Conservation (phyloP, 2,888 invertebrate species). For the Glyphotaelius pellucidus region DNA sequence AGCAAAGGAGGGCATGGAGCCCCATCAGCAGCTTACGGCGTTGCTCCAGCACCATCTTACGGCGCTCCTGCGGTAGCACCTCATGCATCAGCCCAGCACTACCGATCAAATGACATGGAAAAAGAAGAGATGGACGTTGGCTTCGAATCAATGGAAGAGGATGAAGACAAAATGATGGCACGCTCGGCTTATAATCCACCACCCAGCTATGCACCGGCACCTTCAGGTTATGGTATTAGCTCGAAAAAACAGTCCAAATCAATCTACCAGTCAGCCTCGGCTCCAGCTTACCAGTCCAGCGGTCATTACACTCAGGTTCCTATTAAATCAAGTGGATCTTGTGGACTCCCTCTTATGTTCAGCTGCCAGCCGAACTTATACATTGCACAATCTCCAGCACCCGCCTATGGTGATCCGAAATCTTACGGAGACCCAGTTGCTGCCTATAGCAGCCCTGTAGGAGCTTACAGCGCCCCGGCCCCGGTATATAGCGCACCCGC, state of each 20-base stretch:
- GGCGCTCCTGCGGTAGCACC: not conserved
- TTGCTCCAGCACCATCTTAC: not conserved
- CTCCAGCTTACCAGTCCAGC: not conserved
- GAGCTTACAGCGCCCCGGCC: constrained; percentile 52
- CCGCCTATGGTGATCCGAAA: not conserved
- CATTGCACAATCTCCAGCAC: constrained; percentile 68
- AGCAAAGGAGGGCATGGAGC: constrained; percentile 4
- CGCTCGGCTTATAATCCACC: constrained; percentile 54
- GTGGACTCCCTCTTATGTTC: constrained; percentile 73
- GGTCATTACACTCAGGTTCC: not conserved
- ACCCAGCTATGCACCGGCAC: constrained; percentile 21
- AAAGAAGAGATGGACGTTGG: constrained; percentile 14
- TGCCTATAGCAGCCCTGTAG: constrained; percentile 38
- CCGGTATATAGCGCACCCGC: constrained; percentile 52
- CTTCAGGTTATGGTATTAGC: not conserved
- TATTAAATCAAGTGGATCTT: constrained; percentile 64
- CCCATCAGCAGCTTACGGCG: constrained; percentile 28
- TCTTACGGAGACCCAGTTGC: constrained; percentile 32
- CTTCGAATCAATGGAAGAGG: constrained; percentile 14
- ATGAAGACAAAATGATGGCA: constrained; percentile 27
- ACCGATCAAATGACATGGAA: constrained; percentile 47
- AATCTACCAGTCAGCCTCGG: not conserved
- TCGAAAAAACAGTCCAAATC: not conserved
- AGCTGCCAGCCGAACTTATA: constrained; percentile 75
- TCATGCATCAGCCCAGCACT: constrained; percentile 34